Base-by-base conservation (phyloP, 2,113 vertebrate genomes). In the Crotalus helleri region DNA sequence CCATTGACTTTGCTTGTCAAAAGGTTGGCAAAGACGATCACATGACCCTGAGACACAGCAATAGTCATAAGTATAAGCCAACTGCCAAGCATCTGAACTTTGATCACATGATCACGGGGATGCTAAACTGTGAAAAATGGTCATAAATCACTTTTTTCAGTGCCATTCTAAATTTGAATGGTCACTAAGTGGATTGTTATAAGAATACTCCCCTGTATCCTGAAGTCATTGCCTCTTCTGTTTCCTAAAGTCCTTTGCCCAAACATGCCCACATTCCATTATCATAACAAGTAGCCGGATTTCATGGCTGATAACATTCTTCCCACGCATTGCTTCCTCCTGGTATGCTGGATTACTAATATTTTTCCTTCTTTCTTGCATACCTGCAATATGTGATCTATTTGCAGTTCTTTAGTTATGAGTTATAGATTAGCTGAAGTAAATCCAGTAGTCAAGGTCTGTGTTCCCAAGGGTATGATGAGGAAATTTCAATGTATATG, bases 181-280 rank as follows among this genome's bases (percentile, higher is more conserved):
- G 61, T 64, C 26, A 64, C 61, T 64, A 64, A 64, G n/a, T 64
- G 26, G 29, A 64, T 24, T 61, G 58, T 1, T 64, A 51, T 51
- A 51, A 51, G 49, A 51, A 9, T 51, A 51, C 49, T 51, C 49
- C 49, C 49, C 61, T 64, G n/a, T 21, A 9, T 86, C 86, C 29
- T 29, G 19, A 59, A 51, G 49, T 85, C 29, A 24, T 59, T 58
- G n/a, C 9, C 44, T 51, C 64, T 3, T 53, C 29, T 92, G 13
- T 49, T n/a, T 26, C 5, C 29, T 51, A 57, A 24, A 49, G 12
- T 90, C 86, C 85, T 64, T 39, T 61, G 69, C 88, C 46, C 46
- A 46, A 61, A 53, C 74, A 86, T 21, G n/a, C 88, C 55, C 39
- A 64, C 46, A 93, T 93, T 86, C 55, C 57, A 90, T 81, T 93